These are phyloP conservation scores for Agrotis puta DNA, from an alignment of 2,888 invertebrate genomes.

Conservation along the genomic window DNA sequence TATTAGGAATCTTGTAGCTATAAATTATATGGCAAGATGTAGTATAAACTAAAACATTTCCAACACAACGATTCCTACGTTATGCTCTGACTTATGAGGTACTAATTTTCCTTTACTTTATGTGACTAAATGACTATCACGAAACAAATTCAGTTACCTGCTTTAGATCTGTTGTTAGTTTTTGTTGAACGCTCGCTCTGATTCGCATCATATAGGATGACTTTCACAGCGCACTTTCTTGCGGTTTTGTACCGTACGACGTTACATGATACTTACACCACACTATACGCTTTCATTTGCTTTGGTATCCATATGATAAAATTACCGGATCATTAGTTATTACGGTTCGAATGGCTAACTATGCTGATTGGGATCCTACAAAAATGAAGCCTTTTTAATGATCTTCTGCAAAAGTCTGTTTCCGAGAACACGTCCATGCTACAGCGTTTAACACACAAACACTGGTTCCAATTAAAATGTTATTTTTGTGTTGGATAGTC, in stretches of 20 bases:
- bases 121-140: slow-evolving; percentile 22
- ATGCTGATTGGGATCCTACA: background rate
- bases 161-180: slow-evolving; percentile 31
- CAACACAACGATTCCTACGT: slow-evolving; percentile 59
- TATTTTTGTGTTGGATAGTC: too few relatives aligned
- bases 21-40: slow-evolving; percentile 41
- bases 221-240: slow-evolving; percentile 56
- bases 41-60: slow-evolving; percentile 65
- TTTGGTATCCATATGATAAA: slow-evolving; percentile 11
- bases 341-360: slow-evolving; percentile 1
- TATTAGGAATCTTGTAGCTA: slow-evolving; percentile 55
- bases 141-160: slow-evolving; percentile 25
- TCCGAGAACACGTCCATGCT: background rate
- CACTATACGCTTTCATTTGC: slow-evolving; percentile 22
- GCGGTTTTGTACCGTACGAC: slow-evolving; percentile 33
- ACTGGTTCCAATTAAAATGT: too few relatives aligned
- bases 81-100: slow-evolving; percentile 50
- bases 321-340: slow-evolving; percentile 12
- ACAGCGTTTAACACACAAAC: background rate
- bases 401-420: background rate
- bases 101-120: slow-evolving; percentile 45
- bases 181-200: slow-evolving; percentile 51
- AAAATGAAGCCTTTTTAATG: background rate
- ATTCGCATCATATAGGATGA: slow-evolving; percentile 48
- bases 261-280: slow-evolving; percentile 28